Base-by-base conservation (phyloP, 1,140 invertebrate species). In the Mactra quadrangularis region DNA sequence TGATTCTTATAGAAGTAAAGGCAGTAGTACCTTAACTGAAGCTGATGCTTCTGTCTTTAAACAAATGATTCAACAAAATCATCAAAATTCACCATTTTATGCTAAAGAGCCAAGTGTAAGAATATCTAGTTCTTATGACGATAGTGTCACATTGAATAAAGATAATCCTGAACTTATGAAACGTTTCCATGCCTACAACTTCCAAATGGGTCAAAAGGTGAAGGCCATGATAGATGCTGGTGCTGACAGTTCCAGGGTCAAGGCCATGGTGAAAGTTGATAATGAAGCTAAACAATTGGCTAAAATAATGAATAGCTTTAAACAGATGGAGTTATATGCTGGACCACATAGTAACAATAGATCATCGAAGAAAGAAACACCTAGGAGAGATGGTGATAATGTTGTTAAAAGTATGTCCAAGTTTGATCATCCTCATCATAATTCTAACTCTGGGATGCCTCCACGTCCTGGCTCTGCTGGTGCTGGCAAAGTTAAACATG, bases 281-380 rank as follows among this genome's bases (percentile, higher is more conserved):
- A 86, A 86, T 71, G 88, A 88, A 59, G 83, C 87, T 1, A 86
- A 89, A 78, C 86, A 90, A 27, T 71, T 90, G 64, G 87, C 82
- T 27, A 88, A 86, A 62, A 88, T 91, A 9, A 86, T 90, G 81
- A 89, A 89, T 72, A 89, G 87, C 38, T 89, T 91, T 64, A 83
- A 79, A 33, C 85, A 91, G 45, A 91, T 91, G 89, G 89, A 90
- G 70, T 86, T 91, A 17, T 89, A 89, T 81, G 87, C 87, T 75
- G 84, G 84, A 11, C 77, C 41, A 83, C 83, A 64, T 53, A 75
- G 75, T 35, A 60, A 55, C 45, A 62, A 47, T 50, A 71, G 55
- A 31, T 74, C 70, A 11, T 57, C 77, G 3, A 74, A 66, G 50
- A 72, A 62, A 22, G 70, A 82, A 45, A 82, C 79, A 22, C 79